phyloP scores from a whole-genome alignment of 2,797 vertebrate species.

The Pogoniulus pusillus region DNA sequence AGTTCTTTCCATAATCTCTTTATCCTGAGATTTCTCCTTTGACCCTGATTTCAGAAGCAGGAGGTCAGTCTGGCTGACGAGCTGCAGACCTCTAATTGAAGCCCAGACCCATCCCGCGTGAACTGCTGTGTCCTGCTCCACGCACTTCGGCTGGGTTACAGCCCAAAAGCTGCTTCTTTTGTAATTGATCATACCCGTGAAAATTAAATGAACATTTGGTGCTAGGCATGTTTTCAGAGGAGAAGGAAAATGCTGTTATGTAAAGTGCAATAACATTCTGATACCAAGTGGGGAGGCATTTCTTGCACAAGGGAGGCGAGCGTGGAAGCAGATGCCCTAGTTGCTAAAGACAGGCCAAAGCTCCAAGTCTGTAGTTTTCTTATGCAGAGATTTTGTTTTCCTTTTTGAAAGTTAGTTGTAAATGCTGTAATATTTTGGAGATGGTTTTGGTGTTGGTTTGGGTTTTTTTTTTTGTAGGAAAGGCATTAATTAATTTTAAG shows the following conservation, averaged over 20 bases:
- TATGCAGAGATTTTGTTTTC: slow-evolving; percentile 7
- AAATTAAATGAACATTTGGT: slow-evolving; percentile 70
- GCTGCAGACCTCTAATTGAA: not conserved
- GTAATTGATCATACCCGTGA: slow-evolving; percentile 66
- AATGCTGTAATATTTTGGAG: not conserved
- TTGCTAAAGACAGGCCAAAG: slow-evolving; percentile 10
- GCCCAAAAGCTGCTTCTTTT: slow-evolving; percentile 52
- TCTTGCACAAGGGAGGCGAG: not conserved
- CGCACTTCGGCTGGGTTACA: not conserved
- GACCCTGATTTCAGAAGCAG: slow-evolving; percentile 61
- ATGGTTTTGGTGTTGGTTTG: too few species aligned
- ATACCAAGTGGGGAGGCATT: slow-evolving; percentile 7
- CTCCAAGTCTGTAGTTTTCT: slow-evolving; percentile 1
- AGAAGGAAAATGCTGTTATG: slow-evolving; percentile 62
- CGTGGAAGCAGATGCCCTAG: not conserved
- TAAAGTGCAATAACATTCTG: slow-evolving; percentile 61
- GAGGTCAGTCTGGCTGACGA: not conserved
- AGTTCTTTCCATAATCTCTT: slow-evolving; percentile 69
- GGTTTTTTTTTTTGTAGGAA: not conserved
- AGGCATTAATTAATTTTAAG: slow-evolving; percentile 18
- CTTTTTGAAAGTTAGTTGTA: slow-evolving; percentile 14
- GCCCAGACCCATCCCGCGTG: not conserved
- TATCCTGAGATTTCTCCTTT: slow-evolving; percentile 54
- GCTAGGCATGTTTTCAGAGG: slow-evolving; percentile 48
- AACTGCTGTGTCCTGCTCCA: not conserved